Conservation (phyloP, 2,888 invertebrate species). For the Zaprionus bogoriensis region DNA sequence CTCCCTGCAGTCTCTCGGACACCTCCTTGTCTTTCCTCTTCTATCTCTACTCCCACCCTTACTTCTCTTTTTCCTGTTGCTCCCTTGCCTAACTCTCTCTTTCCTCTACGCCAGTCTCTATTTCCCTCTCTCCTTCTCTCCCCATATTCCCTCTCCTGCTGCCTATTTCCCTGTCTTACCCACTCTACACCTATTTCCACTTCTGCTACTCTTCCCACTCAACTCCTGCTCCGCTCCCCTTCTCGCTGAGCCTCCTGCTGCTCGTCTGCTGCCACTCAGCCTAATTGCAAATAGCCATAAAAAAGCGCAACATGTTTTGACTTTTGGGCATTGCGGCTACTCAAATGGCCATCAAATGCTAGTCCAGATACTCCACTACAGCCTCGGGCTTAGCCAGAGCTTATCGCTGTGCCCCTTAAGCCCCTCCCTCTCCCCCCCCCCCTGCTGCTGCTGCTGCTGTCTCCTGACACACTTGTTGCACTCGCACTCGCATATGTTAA, state of each 20-base stretch:
- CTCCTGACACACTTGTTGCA: constrained; percentile 50
- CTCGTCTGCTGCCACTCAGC: constrained; percentile 37
- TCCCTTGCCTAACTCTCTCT: neutral
- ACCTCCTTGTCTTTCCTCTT: too few species aligned
- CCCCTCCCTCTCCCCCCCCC: neutral
- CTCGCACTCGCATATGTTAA: constrained; percentile 37
- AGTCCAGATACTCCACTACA: neutral
- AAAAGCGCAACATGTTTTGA: constrained; percentile 61
- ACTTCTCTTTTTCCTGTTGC: neutral
- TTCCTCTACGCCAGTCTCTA: neutral
- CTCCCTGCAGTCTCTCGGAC: too few species aligned
- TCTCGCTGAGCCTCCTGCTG: neutral
- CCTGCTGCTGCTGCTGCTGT: neutral
- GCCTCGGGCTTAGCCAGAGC: neutral
- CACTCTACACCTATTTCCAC: too few species aligned
- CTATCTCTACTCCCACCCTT: too few species aligned
- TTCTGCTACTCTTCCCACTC: neutral
- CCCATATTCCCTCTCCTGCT: neutral
- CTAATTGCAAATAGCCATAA: constrained; percentile 75
- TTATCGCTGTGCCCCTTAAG: neutral
- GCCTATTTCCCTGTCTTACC: neutral
- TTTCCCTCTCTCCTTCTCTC: neutral
- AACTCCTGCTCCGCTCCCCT: neutral
- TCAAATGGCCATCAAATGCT: neutral
- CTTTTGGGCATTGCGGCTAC: too few species aligned